Percentiles rank a stretch among this genome's conserved stretches.
These are phyloP conservation scores for Oryzias javanicus DNA, from an alignment of 2,113 vertebrate species.

Conservation along the genomic window DNA sequence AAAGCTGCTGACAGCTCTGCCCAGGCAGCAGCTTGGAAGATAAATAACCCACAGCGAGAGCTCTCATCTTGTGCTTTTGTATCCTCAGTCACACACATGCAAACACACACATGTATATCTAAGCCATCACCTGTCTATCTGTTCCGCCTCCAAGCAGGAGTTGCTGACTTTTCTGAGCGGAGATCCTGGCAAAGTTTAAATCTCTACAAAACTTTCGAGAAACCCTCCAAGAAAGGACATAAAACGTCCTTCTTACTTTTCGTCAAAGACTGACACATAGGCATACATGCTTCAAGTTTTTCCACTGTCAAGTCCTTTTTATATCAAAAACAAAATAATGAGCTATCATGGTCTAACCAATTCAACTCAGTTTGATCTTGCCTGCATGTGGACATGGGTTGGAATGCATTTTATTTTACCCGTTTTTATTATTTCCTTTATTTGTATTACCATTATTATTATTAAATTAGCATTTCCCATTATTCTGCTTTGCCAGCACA, in stretches of 20 bases:
- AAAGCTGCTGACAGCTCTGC: slow-evolving; percentile 39
- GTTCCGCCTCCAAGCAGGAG: slow-evolving; percentile 31
- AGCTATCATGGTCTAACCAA: too few relatives aligned
- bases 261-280: slow-evolving; percentile 1
- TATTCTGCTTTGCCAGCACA: neutral
- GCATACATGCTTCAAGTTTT: too few relatives aligned
- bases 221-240: neutral
- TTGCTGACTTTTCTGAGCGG: slow-evolving; percentile 10
- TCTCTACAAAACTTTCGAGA: slow-evolving; percentile 8
- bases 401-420: neutral
- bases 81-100: slow-evolving; percentile 15
- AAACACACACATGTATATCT: slow-evolving; percentile 23
- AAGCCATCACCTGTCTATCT: slow-evolving; percentile 46
- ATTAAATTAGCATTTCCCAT: neutral
- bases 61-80: slow-evolving; percentile 35
- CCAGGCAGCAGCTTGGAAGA: slow-evolving; percentile 42
- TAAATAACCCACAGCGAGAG: slow-evolving; percentile 52
- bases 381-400: too few relatives aligned
- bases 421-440: too few relatives aligned
- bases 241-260: slow-evolving; percentile 1
- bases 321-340: too few relatives aligned
- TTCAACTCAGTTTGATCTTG: too few relatives aligned
- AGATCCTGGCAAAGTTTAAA: slow-evolving; percentile 22
- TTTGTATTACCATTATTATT: neutral
- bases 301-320: too few relatives aligned